These are phyloP conservation scores for Linyphia triangularis DNA, from an alignment of 2,888 invertebrate genomes.

Conservation along the genomic window DNA sequence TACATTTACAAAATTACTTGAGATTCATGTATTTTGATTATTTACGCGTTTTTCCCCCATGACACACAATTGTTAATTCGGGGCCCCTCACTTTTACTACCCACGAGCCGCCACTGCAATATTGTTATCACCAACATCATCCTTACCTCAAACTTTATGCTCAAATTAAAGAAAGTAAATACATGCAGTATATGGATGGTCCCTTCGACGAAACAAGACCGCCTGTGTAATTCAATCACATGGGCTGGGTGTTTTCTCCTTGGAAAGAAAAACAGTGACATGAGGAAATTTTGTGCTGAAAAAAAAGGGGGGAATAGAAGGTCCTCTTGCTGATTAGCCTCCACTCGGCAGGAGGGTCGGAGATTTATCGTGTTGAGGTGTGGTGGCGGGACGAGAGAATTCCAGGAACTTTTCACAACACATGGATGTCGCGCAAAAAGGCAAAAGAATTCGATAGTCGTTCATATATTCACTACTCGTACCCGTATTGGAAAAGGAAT, in stretches of 20 bases:
- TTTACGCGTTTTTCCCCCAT: too few species aligned
- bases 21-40: too few species aligned
- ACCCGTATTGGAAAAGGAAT: background rate
- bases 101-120: too few species aligned
- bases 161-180: too few species aligned
- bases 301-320: slow-evolving; percentile 27
- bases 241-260: slow-evolving; percentile 62
- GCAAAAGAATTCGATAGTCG: too few species aligned
- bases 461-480: too few species aligned
- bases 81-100: too few species aligned
- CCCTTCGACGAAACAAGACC: slow-evolving; percentile 6
- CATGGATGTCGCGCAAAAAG: background rate
- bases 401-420: slow-evolving; percentile 10
- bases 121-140: too few species aligned
- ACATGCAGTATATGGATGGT: background rate
- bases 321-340: slow-evolving; percentile 50
- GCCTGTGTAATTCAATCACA: slow-evolving; percentile 72
- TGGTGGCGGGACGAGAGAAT: slow-evolving; percentile 27
- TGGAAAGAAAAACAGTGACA: slow-evolving; percentile 35
- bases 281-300: slow-evolving; percentile 51
- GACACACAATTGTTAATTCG: too few species aligned
- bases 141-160: too few species aligned
- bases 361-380: slow-evolving; percentile 49
- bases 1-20: too few species aligned
- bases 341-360: background rate